Base-by-base conservation (phyloP, 2,797 vertebrate species). In the Scleropages formosus region DNA sequence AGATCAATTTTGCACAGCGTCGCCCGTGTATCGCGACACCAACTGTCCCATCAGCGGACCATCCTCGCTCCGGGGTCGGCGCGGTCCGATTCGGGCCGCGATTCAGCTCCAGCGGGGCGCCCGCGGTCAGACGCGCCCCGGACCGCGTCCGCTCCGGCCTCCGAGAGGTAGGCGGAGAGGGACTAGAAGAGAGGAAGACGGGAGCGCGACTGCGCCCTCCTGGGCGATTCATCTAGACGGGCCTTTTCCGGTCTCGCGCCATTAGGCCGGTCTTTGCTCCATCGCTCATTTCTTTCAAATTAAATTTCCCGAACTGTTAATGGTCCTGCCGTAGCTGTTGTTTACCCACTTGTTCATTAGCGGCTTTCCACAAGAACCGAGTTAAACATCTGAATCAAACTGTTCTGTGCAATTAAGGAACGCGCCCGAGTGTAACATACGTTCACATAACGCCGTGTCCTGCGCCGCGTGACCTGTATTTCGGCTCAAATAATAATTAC, bases 321-420 rank as follows among this genome's bases (percentile, higher is more conserved):
- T 62, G 15, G 31, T 61, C 64, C 60, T 20, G 39, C 58, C 69
- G 13, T 59, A 26, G 59, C 44, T 62, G 59, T 61, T 73, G 59
- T 70, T 62, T 75, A 61, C 58, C 44, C 44, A 60, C 65, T 24
- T 51, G 65, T 69, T 62, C 66, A 44, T 67, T 67, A 65, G 51
- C 16, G 67, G 62, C 64, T 67, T 65, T 75, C 39, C 53, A 49
- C 44, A 39, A 74, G 22, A 74, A 56, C 46, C 8, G 15, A 74
- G 47, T 74, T 74, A 65, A 74, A 76, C 18, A 76, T 76, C 66
- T 47, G 18, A 49, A 70, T 63, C 44, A 70, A 70, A 76, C 67
- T 70, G 39, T 67, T 75, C 26, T 61, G 53, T 58, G 39, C 47
- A 70, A 69, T 75, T 62, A 75, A n/a, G 44, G 31, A 75, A 69